Conservation (phyloP, 2,888 invertebrate species). For the Drosophila villosipedis region DNA sequence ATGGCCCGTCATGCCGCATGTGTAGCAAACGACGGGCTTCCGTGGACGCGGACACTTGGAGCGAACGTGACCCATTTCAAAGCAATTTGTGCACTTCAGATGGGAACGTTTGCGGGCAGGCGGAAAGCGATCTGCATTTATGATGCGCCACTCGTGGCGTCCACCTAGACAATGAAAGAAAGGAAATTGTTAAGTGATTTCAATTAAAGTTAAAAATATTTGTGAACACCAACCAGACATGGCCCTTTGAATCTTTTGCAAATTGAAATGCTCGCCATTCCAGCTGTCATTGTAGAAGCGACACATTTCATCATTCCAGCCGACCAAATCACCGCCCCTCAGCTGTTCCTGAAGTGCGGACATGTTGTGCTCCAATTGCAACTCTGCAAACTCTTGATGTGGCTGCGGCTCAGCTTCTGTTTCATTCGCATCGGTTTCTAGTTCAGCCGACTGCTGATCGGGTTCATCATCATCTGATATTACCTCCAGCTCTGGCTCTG, state of each 20-base stretch:
- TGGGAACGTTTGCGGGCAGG: constrained; percentile 62
- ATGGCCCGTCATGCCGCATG: constrained; percentile 90
- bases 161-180: constrained; percentile 26
- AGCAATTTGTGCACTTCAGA: constrained; percentile 88
- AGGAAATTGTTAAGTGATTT: background rate
- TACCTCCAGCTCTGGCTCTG: background rate
- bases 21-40: constrained; percentile 87
- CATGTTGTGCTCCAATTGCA: constrained; percentile 51
- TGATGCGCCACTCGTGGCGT: constrained; percentile 79
- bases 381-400: constrained; percentile 5
- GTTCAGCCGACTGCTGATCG: background rate
- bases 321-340: constrained; percentile 55
- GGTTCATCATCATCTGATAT: background rate
- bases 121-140: constrained; percentile 78
- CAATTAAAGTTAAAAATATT: background rate
- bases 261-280: constrained; percentile 88
- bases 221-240: constrained; percentile 88
- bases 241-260: constrained; percentile 87
- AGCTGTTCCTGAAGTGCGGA: constrained; percentile 38
- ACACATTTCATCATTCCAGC: constrained; percentile 87
- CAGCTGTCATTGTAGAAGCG: constrained; percentile 89
- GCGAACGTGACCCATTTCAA: constrained; percentile 88
- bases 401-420: constrained; percentile 1
- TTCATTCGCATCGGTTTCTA: background rate
- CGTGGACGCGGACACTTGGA: constrained; percentile 87